Evolutionary conservation across 2,797 vertebrate species (phyloP).

Genomic region (Gephyroberyx darwinii): DNA sequence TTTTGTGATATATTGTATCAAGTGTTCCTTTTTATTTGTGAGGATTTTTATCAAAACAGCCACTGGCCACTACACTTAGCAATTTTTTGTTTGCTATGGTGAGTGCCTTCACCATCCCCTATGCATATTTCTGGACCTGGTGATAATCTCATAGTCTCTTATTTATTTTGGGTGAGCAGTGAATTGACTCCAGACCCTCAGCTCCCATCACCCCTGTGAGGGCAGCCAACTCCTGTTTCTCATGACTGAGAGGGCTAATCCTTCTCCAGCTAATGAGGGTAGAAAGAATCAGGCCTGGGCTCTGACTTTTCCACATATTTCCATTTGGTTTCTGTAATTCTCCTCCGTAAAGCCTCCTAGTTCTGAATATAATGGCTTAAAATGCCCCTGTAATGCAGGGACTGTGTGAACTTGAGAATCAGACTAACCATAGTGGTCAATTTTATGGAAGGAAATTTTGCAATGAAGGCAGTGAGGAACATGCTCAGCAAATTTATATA

Average conservation of each 20-base stretch:
- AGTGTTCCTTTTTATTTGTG: not conserved
- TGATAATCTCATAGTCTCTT: constrained; percentile 27
- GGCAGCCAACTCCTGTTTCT: constrained; percentile 27
- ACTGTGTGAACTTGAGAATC: constrained; percentile 24
- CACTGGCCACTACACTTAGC: not conserved
- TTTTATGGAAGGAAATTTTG: constrained; percentile 19
- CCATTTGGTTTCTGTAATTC: constrained; percentile 40
- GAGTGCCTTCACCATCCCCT: not conserved
- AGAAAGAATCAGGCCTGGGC: constrained; percentile 37
- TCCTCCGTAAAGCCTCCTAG: constrained; percentile 4
- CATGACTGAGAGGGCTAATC: constrained; percentile 45
- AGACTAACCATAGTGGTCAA: constrained; percentile 15
- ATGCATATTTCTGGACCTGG: constrained; percentile 9
- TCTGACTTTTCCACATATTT: constrained; percentile 47
- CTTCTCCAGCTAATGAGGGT: constrained; percentile 53
- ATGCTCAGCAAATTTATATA: constrained; percentile 19
- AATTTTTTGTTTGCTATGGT: not conserved
- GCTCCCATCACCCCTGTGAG: constrained; percentile 15
- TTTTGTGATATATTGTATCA: not conserved
- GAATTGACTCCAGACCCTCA: constrained; percentile 16
- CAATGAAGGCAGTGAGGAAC: constrained; percentile 18
- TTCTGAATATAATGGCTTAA: constrained; percentile 44
- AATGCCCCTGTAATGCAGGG: constrained; percentile 1
- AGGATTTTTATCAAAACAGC: not conserved
- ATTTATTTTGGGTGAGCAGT: constrained; percentile 13